Conservation (phyloP, 1,140 invertebrate genomes). For the Pachypsylla venusta region DNA sequence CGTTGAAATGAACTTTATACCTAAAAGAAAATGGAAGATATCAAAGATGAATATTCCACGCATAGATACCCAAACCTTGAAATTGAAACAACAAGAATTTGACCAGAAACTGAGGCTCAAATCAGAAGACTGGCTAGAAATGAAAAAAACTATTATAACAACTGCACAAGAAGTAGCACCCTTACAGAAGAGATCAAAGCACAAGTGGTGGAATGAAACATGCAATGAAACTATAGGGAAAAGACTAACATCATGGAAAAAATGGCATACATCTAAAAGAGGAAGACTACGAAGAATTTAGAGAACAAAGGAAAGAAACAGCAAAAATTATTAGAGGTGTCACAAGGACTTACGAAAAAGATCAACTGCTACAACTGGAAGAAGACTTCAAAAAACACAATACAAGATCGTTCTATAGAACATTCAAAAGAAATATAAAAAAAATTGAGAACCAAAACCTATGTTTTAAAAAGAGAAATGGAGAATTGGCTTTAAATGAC, state of each 20-base stretch:
- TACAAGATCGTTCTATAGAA: background rate
- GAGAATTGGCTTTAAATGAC: background rate
- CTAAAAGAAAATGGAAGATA: background rate
- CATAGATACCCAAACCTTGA: background rate
- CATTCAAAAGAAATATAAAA: background rate
- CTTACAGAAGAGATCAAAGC: background rate
- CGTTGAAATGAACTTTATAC: background rate
- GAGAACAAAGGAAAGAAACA: background rate
- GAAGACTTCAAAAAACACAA: background rate
- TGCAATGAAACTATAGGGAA: background rate
- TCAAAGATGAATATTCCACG: background rate
- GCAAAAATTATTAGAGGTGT: background rate
- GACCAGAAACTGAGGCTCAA: background rate
- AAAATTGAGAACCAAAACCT: background rate
- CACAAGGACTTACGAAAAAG: background rate
- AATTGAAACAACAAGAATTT: background rate
- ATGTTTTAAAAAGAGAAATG: slow-evolving; percentile 6
- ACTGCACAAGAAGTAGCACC: background rate
- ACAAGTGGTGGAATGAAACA: background rate
- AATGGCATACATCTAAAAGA: background rate
- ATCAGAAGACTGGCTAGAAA: background rate
- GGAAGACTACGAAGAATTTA: background rate
- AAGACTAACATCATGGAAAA: background rate
- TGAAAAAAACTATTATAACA: background rate
- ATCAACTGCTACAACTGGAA: background rate